These are phyloP conservation scores for Sarcophaga peregrina DNA, from an alignment of 1,140 invertebrate genomes.

Conservation along the genomic window DNA sequence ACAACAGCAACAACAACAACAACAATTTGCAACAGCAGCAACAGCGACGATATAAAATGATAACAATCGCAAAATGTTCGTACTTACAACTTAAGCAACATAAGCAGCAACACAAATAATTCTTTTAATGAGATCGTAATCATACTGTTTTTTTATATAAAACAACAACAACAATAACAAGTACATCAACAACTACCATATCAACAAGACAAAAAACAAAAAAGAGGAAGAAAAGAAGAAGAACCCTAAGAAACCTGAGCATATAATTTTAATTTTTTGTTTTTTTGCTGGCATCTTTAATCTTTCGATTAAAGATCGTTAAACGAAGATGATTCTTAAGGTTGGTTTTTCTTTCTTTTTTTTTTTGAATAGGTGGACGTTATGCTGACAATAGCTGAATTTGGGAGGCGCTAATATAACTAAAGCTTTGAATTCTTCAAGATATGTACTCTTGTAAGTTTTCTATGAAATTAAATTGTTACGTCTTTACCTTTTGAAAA, in stretches of 20 bases:
- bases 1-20: background rate
- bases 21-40: background rate
- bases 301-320: constrained; percentile 34
- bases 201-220: too few species aligned
- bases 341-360: too few species aligned
- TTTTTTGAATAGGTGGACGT: background rate
- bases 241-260: constrained; percentile 5
- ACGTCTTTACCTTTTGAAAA: too few species aligned
- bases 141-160: background rate
- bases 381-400: too few species aligned
- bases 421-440: too few species aligned
- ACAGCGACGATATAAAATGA: constrained; percentile 33
- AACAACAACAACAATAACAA: too few species aligned
- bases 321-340: constrained; percentile 32
- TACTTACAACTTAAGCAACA: constrained; percentile 41
- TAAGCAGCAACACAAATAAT: constrained; percentile 45
- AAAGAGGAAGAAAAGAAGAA: too few species aligned
- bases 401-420: too few species aligned
- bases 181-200: too few species aligned
- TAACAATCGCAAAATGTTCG: constrained; percentile 44
- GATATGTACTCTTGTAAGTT: too few species aligned
- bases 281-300: background rate
- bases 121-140: constrained; percentile 46
- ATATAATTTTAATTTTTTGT: constrained; percentile 3
- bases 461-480: too few species aligned